Evolutionary conservation across 2,113 vertebrate species (phyloP), one percentile per base, ranked within the genome.

Genomic region (Thinocorus orbignyianus): DNA sequence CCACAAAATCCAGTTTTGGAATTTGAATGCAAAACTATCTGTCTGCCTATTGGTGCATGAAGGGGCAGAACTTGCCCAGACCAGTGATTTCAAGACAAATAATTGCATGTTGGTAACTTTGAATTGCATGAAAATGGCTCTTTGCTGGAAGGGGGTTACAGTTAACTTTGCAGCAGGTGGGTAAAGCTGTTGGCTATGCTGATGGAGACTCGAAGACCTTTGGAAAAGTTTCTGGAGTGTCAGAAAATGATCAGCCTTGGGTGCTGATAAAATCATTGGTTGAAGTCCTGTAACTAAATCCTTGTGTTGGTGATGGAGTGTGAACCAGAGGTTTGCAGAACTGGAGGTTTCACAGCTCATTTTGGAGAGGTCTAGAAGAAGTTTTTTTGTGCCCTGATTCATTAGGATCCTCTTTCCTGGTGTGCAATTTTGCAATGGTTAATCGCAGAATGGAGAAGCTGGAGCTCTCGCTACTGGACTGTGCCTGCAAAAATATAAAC

Each of bases 21-120:
- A 33, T 87, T 69, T n/a, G 41, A 33, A 19, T 58, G 83, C 65
- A 77, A 80, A 92, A 58, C 37, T 9, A 1, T 37, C 31, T 0
- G 0, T 62, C 78, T 74, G 86, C 79, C 69, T 66, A 1, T 19
- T 82, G 90, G 12, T 86, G 95, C 95, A 78, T 81, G 90, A 79
- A n/a, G 23, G 88, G 80, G 44, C 46, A 87, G 81, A 49, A 17
- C 9, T 41, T n/a, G 48, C 69, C 37, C 1, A 4, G 33, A 5
- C 7, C 3, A 19, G 61, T 0, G 2, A 6, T 81, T 81, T 66
- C 1, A 26, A 58, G 70, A 51, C 8, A 4, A 69, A 25, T 1
- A 13, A 8, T n/a, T 93, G 93, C 88, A 92, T 80, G 91, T 4
- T 48, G 83, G 66, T 76, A 42, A 73, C 37, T 39, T 35, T 81